Evolutionary conservation across 2,113 vertebrate species (phyloP).

Genomic region (Nipponia nippon): DNA sequence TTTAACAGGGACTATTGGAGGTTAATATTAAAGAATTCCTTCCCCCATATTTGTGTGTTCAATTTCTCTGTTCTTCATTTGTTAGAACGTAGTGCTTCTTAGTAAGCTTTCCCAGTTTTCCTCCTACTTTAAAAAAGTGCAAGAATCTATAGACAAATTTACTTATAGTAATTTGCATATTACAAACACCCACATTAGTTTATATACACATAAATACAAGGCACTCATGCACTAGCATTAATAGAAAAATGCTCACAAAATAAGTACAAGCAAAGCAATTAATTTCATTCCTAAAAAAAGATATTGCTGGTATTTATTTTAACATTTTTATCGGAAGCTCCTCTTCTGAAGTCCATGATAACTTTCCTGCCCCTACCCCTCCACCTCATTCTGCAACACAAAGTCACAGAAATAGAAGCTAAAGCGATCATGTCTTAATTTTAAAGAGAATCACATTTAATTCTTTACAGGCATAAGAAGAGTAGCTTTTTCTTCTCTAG

Average conservation of each 20-base stretch:
- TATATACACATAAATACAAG: not conserved
- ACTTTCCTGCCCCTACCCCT: not conserved
- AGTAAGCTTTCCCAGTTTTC: not conserved
- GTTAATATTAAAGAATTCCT: not conserved
- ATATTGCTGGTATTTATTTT: not conserved
- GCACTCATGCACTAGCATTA: not conserved
- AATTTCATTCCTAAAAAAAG: not conserved
- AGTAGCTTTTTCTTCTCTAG: not conserved
- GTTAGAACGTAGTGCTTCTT: not conserved
- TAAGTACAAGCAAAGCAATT: not conserved
- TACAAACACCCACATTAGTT: not conserved
- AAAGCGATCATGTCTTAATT: not conserved
- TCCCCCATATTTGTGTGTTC: not conserved
- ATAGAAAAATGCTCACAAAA: not conserved
- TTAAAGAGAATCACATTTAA: not conserved
- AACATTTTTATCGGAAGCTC: not conserved
- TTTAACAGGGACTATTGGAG: not conserved
- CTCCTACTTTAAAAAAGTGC: not conserved
- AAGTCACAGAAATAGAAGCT: not conserved
- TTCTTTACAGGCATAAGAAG: not conserved
- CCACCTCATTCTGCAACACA: not conserved
- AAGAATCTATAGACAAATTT: not conserved
- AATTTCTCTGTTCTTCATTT: not conserved
- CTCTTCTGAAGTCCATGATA: not conserved
- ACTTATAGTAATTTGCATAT: not conserved